A percentile compares a stretch with the other conserved stretches of the same genome.
These are phyloP conservation scores for Nomada lathburiana DNA, from an alignment of 2,888 invertebrate genomes.

Conservation along the genomic window DNA sequence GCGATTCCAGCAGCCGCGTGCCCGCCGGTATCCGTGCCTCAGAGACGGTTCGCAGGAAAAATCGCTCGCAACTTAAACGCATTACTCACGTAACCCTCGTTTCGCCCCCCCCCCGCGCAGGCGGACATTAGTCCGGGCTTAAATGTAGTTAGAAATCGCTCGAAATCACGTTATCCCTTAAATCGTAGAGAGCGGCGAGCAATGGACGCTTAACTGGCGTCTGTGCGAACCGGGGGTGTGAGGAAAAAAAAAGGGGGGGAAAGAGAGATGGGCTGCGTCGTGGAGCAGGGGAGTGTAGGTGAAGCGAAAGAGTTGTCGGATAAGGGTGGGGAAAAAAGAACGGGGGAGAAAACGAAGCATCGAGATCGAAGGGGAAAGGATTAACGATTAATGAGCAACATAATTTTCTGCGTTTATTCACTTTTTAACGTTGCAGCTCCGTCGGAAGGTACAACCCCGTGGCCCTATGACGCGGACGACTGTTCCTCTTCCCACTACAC, in stretches of 20 bases:
- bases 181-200: slow-evolving; percentile 58
- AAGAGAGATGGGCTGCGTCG: neutral
- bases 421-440: slow-evolving; percentile 28
- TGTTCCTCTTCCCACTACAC: slow-evolving; percentile 1
- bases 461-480: neutral
- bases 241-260: neutral
- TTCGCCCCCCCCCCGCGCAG: slow-evolving; percentile 27
- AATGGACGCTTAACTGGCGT: slow-evolving; percentile 55
- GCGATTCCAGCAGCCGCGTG: neutral
- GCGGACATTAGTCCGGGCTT: slow-evolving; percentile 63
- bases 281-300: slow-evolving; percentile 12
- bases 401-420: slow-evolving; percentile 68
- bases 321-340: slow-evolving; percentile 17
- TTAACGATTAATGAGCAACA: slow-evolving; percentile 59
- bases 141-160: slow-evolving; percentile 67
- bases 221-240: neutral
- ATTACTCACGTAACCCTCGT: slow-evolving; percentile 59
- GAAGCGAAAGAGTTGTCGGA: neutral
- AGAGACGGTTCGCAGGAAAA: slow-evolving; percentile 42
- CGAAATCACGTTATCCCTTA: slow-evolving; percentile 67
- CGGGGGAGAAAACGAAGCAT: slow-evolving; percentile 5
- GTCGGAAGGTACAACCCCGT: neutral
- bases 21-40: neutral
- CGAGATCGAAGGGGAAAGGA: slow-evolving; percentile 22
- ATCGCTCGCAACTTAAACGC: slow-evolving; percentile 57